Conservation (phyloP, 2,113 vertebrate genomes). For the Circaetus cinerascens region DNA sequence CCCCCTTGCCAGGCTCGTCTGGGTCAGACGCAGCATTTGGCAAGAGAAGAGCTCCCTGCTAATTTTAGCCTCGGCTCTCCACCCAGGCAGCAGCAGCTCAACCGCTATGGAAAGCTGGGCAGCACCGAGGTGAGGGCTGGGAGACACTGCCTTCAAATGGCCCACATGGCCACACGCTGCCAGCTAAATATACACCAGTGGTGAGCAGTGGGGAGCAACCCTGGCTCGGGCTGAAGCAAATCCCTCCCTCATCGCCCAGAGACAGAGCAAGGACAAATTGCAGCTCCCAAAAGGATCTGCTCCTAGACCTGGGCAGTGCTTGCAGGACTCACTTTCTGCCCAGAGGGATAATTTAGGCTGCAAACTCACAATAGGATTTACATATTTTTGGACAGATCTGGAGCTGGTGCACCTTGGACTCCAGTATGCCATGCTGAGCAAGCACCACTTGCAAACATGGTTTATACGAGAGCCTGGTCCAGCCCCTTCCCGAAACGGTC, state of each 20-base stretch:
- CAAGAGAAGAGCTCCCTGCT: constrained; percentile 56
- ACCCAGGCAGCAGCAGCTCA: constrained; percentile 59
- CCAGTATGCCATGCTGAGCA: rapidly evolving
- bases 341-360: background rate
- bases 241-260: background rate
- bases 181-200: background rate
- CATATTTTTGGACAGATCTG: background rate
- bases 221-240: background rate
- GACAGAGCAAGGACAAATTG: background rate
- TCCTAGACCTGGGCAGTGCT: rapidly evolving
- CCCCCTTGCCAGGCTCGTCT: background rate
- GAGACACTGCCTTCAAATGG: background rate
- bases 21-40: constrained; percentile 48
- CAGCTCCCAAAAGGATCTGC: background rate
- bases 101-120: constrained; percentile 28
- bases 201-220: background rate
- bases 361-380: background rate
- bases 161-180: background rate
- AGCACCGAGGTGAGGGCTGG: constrained; percentile 51
- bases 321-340: background rate
- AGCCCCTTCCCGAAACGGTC: rapidly evolving
- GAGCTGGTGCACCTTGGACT: background rate
- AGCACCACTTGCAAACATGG: background rate
- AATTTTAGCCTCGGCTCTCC: constrained; percentile 74
- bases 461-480: rapidly evolving